Base-by-base conservation (phyloP, 2,888 invertebrate genomes). In the Nephrotoma appendiculata region DNA sequence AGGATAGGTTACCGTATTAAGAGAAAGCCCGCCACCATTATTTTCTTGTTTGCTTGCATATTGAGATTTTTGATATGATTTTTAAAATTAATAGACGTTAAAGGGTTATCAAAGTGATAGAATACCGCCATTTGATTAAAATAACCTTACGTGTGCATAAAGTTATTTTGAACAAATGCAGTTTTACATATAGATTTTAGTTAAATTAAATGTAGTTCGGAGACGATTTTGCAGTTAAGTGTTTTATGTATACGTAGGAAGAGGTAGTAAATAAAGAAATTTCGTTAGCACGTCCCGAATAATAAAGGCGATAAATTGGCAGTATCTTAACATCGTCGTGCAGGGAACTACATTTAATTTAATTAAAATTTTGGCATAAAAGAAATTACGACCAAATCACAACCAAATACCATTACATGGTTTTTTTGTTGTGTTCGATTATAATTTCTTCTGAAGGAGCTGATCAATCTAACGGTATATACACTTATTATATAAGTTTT, bases 11-110 rank as follows among this genome's bases (percentile, higher is more conserved):
- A 84, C 41, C 84, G 43, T 15, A 31, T 31, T 42, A 15, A 84
- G 84, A 42, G 71, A 84, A 43, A 42, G 84, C 84, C 84, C 84
- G n/a, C 84, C 84, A 84, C 84, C 84, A 84, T 84, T 41, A 83
- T 83, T 84, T 84, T 41, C n/a, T 83, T 12, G 11, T 41, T 83
- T 83, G 41, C 41, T 83, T 42, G n/a, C 42, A 84, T 42, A 15
- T 15, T n/a, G 43, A 84, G 43, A 9, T 41, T 83, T 4, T 12
- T 83, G n/a, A 83, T 83, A 41, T 41, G 11, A 41, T 11, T 83
- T 12, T 41, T 83, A 83, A 71, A 15, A 12, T 15, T 83, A 83
- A 41, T 84, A 84, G 43, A 42, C 15, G 41, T 84, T 84, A 42
- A n/a, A 84, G 12, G 7, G 71, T 71, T 71, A 71, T 71, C 19